Evolutionary conservation across 2,888 invertebrate species (phyloP).

Genomic region (Ectemnius continuus): DNA sequence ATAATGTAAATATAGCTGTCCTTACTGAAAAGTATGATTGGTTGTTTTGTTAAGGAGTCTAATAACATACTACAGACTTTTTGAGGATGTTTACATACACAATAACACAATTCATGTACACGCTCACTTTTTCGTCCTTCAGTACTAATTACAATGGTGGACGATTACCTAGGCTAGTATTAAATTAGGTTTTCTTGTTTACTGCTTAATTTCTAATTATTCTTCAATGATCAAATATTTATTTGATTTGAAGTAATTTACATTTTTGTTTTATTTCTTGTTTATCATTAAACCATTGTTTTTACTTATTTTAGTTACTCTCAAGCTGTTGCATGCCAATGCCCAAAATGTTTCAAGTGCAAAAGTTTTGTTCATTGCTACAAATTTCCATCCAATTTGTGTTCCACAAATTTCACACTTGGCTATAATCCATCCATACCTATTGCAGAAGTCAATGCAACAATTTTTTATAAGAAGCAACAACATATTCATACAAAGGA

Average conservation of each 20-base stretch:
- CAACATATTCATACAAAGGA: not conserved
- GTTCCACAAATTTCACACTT: conserved; percentile 83
- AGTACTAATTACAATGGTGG: conserved; percentile 22
- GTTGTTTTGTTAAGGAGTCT: not conserved
- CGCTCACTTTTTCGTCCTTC: conserved; percentile 24
- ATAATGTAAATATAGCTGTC: too few species aligned
- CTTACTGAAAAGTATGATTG: too few species aligned
- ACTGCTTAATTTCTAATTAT: conserved; percentile 11
- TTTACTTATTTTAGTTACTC: conserved; percentile 28
- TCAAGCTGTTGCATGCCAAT: conserved; percentile 81
- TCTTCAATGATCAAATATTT: conserved; percentile 9
- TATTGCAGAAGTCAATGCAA: conserved; percentile 65
- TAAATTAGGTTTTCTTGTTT: conserved; percentile 1
- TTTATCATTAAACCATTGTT: not conserved
- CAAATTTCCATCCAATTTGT: conserved; percentile 91
- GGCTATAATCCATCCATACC: conserved; percentile 90
- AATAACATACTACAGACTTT: conserved; percentile 1
- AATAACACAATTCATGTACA: conserved; percentile 39
- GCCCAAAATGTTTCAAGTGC: conserved; percentile 86
- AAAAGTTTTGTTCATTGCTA: conserved; percentile 81
- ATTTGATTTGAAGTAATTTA: conserved; percentile 7
- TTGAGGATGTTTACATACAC: conserved; percentile 20
- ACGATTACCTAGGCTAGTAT: conserved; percentile 19
- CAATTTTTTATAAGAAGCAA: not conserved
- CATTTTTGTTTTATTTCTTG: not conserved